A percentile compares a stretch with the other conserved stretches of the same genome.
Evolutionary conservation across 2,797 vertebrate genomes (phyloP).

Genomic region (Muraenolepis orangiensis): DNA sequence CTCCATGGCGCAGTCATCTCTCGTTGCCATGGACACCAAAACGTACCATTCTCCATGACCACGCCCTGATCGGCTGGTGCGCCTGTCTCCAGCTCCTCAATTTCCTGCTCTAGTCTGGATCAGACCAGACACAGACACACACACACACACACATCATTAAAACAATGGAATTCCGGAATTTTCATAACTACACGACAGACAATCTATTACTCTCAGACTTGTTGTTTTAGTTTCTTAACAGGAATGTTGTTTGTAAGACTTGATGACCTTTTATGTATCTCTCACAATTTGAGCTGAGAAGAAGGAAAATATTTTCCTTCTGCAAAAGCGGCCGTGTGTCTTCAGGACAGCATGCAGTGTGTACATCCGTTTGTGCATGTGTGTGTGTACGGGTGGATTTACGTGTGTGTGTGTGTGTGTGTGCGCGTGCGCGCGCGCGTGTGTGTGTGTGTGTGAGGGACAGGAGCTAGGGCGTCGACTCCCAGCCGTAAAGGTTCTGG

Average conservation of each 20-base stretch:
- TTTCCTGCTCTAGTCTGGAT: conserved; percentile 86
- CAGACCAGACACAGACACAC: conserved; percentile 32
- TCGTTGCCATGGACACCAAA: conserved; percentile 49
- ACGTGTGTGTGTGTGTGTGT: too few species aligned
- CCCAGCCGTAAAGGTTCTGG: background rate
- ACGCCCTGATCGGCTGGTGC: conserved; percentile 67
- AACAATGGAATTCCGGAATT: too few species aligned
- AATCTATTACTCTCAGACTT: background rate
- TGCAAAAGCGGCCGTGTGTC: background rate
- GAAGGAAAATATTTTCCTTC: background rate
- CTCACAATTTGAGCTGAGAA: background rate
- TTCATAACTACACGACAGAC: too few species aligned
- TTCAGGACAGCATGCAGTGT: background rate
- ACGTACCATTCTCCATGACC: conserved; percentile 64
- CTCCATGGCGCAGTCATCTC: conserved; percentile 50
- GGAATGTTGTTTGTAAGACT: background rate
- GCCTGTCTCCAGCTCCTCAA: conserved; percentile 84
- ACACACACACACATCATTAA: conserved; percentile 20
- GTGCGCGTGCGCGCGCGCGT: background rate
- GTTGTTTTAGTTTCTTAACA: background rate
- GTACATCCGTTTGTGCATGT: background rate
- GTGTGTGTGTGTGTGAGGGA: background rate
- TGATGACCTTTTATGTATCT: background rate
- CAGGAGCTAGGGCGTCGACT: background rate
- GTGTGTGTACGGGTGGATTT: background rate